Evolutionary conservation across 2,797 vertebrate genomes (phyloP).

Genomic region (Apogon talboti): DNA sequence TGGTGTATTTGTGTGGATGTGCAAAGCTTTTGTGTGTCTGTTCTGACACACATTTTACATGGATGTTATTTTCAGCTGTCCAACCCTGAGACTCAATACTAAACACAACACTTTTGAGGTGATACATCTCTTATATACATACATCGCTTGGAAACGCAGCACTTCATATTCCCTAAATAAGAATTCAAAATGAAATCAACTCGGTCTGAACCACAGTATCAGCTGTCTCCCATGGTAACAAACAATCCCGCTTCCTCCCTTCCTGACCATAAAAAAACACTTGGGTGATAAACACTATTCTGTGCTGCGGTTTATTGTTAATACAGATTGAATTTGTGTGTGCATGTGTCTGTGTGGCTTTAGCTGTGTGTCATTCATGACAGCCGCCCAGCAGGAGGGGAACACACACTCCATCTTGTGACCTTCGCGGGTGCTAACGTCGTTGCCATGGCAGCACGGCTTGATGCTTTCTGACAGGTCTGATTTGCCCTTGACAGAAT

Average conservation of each 20-base stretch:
- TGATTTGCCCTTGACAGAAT: slow-evolving; percentile 83
- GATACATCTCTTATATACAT: slow-evolving; percentile 41
- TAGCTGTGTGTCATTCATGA: slow-evolving; percentile 72
- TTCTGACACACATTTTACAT: slow-evolving; percentile 10
- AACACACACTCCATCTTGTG: slow-evolving; percentile 78
- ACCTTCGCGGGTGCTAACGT: slow-evolving; percentile 77
- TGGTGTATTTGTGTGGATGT: slow-evolving; percentile 16
- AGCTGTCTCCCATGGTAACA: slow-evolving; percentile 50
- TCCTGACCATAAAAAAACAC: slow-evolving; percentile 16
- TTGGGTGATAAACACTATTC: slow-evolving; percentile 43
- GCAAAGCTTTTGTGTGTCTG: slow-evolving; percentile 12
- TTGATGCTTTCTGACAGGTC: slow-evolving; percentile 83
- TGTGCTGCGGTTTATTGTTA: slow-evolving; percentile 43
- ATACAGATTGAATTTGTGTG: slow-evolving; percentile 44
- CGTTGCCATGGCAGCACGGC: slow-evolving; percentile 82
- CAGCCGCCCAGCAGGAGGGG: slow-evolving; percentile 73
- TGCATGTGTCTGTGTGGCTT: slow-evolving; percentile 46
- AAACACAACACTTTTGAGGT: slow-evolving; percentile 56
- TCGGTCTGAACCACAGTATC: slow-evolving; percentile 46
- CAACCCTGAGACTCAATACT: slow-evolving; percentile 44
- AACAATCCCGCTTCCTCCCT: slow-evolving; percentile 34
- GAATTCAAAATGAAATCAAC: slow-evolving; percentile 60
- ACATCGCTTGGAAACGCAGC: slow-evolving; percentile 43
- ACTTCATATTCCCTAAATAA: slow-evolving; percentile 53
- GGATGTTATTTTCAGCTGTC: slow-evolving; percentile 42